phyloP scores from a whole-genome alignment of 2,113 vertebrate species.

The Phasianus colchicus region DNA sequence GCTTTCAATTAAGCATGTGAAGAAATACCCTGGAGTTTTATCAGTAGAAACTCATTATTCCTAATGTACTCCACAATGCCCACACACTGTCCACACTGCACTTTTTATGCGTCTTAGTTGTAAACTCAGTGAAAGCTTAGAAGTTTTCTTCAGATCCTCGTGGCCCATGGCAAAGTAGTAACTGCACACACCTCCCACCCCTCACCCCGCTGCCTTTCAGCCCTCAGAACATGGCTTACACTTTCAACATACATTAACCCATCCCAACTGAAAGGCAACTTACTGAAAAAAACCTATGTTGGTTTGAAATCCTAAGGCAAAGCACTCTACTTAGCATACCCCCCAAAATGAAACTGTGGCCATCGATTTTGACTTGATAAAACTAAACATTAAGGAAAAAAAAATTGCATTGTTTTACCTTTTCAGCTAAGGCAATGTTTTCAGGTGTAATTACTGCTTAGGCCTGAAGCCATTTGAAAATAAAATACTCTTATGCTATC shows the following conservation, averaged over 20 bases:
- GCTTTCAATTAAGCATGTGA: fast-evolving
- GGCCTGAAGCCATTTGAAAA: not conserved
- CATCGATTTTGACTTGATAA: not conserved
- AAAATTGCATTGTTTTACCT: not conserved
- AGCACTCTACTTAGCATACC: fast-evolving
- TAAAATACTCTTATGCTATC: not conserved
- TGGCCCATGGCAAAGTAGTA: not conserved
- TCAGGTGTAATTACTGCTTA: not conserved
- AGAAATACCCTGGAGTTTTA: not conserved
- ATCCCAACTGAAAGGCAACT: not conserved
- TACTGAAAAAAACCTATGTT: not conserved
- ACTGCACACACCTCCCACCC: not conserved
- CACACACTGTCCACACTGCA: fast-evolving
- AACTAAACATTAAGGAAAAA: not conserved
- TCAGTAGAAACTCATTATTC: not conserved
- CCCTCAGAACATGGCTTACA: not conserved
- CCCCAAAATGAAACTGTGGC: not conserved
- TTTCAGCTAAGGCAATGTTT: not conserved
- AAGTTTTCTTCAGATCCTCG: not conserved
- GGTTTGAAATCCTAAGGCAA: not conserved
- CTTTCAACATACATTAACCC: not conserved
- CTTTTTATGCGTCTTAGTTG: not conserved
- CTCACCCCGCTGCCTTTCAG: not conserved
- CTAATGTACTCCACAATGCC: not conserved
- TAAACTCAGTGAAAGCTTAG: not conserved